phyloP scores from a whole-genome alignment of 1,140 invertebrate genomes.

The Drosophila grimshawi region DNA sequence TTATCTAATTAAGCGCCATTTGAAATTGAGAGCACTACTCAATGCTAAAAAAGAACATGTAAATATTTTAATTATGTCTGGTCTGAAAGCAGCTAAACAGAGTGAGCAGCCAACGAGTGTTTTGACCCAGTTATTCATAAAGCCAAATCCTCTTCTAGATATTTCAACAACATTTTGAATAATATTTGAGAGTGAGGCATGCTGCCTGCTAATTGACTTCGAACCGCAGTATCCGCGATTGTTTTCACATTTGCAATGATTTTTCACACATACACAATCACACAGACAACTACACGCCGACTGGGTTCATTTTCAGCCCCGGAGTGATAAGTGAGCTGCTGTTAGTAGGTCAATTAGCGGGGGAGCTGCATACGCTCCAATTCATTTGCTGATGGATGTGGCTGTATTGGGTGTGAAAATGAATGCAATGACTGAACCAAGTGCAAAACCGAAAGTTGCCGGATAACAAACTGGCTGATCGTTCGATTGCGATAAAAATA shows the following conservation, averaged over 20 bases:
- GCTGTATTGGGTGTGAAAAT: constrained; percentile 63
- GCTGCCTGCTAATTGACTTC: constrained; percentile 75
- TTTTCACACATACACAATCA: constrained; percentile 52
- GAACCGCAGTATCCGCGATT: constrained; percentile 79
- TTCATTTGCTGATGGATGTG: constrained; percentile 42
- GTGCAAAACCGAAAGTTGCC: constrained; percentile 65
- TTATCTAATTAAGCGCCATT: constrained; percentile 2
- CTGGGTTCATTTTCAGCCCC: constrained; percentile 21
- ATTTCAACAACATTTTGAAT: constrained; percentile 55
- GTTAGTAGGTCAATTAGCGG: constrained; percentile 77
- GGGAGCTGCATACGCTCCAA: constrained; percentile 60
- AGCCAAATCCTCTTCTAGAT: constrained; percentile 54
- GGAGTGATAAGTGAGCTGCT: constrained; percentile 70
- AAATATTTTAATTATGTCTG: constrained; percentile 6
- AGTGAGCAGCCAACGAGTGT: constrained; percentile 10
- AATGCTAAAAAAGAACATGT: background rate
- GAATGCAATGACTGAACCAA: constrained; percentile 56
- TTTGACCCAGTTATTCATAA: constrained; percentile 60
- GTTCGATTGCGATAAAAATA: background rate
- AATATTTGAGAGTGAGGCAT: constrained; percentile 73
- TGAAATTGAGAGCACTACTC: background rate
- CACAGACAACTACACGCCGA: background rate
- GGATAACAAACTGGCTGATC: constrained; percentile 58
- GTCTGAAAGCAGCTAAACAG: background rate
- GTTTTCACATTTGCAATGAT: constrained; percentile 80